phyloP scores from a whole-genome alignment of 2,113 vertebrate species.

The Corvus cornix region DNA sequence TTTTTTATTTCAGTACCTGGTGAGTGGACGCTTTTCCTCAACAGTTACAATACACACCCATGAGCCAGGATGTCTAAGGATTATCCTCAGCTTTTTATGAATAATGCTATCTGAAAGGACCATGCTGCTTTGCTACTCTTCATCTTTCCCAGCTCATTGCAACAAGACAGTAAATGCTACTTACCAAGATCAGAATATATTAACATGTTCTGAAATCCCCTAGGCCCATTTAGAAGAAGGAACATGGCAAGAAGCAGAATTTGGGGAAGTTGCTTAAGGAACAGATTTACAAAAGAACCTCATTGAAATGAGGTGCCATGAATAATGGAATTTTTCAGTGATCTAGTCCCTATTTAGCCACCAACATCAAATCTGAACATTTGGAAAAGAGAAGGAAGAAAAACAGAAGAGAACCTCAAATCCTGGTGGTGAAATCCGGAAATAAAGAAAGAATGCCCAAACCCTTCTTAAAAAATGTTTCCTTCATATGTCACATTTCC shows the following conservation, averaged over 20 bases:
- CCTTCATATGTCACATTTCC: conserved; percentile 30
- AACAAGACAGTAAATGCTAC: neutral
- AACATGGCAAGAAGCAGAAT: neutral
- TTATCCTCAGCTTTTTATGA: neutral
- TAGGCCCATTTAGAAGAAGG: neutral
- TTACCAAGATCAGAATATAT: neutral
- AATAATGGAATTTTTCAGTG: neutral
- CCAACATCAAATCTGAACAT: neutral
- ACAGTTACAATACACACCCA: neutral
- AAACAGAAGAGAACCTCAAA: neutral
- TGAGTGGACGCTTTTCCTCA: neutral
- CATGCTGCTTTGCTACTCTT: neutral
- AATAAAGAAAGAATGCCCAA: neutral
- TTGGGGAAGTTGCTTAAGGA: neutral
- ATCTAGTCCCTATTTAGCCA: neutral
- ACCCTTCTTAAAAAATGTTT: neutral
- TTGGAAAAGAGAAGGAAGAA: neutral
- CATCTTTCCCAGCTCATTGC: neutral
- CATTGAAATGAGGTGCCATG: neutral
- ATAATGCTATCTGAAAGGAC: neutral
- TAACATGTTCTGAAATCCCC: neutral
- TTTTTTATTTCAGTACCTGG: neutral
- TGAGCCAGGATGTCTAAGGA: neutral
- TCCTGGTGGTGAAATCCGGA: neutral
- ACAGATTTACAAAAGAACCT: neutral